Base-by-base conservation (phyloP, 2,113 vertebrate genomes). In the Peromyscus leucopus region DNA sequence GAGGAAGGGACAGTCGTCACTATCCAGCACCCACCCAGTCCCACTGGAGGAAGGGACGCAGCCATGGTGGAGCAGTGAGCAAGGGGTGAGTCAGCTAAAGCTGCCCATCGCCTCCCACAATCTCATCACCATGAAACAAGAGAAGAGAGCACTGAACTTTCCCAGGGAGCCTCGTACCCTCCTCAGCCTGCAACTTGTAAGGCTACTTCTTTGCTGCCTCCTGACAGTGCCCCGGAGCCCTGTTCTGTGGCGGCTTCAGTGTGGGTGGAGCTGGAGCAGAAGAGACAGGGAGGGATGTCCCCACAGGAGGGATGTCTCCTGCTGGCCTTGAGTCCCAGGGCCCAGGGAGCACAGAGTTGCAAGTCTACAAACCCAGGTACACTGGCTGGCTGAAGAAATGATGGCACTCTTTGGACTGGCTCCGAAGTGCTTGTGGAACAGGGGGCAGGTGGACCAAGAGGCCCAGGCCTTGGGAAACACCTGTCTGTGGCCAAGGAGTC, bases 21-120 rank as follows among this genome's bases (percentile, higher is more conserved):
- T 31, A 0, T 5, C 61, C 13, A 65, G 26, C 36, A 21, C 61
- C 15, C 26, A 86, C 39, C 16, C 84, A 48, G 42, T 36, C 84
- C 36, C 63, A 87, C 26, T n/a, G 7, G 46, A 65, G 42, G 31
- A 71, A 57, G 16, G 39, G 3, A 4, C 63, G 79, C 22, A 71
- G 72, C 39, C 26, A 1, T 6, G 24, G 75, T 67, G 67, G 51
- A 46, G 46, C 8, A 42, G 42, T 15, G 28, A 42, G 69, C 1
- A 19, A 16, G 31, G 42, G 57, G 13, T 1, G 6, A 16, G 36
- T 51, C 8, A 51, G 71, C 46, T 21, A 15, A 26, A 26, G 42
- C 31, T 39, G 57, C n/a, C 1, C 9, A 0, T 16, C 22, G 3
- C 8, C 7, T 51, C 36, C 36, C n/a, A 13, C 2, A 13, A 48